Evolutionary conservation across 2,113 vertebrate species (phyloP), one percentile per base, ranked within the genome.

Genomic region (Gulo gulo): DNA sequence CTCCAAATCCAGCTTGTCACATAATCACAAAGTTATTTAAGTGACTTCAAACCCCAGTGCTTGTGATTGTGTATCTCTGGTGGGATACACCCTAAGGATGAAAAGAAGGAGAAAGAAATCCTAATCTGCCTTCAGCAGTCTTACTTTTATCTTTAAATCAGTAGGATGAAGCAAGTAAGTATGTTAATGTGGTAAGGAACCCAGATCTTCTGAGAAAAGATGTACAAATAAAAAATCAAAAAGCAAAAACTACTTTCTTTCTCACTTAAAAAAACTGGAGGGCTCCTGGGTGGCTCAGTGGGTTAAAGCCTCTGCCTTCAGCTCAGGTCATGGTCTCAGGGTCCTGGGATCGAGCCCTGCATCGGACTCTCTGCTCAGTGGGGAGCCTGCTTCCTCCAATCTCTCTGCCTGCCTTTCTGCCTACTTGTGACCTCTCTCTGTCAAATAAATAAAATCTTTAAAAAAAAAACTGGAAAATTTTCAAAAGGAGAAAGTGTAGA

Each of bases 11-110:
- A 90, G 31, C 69, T 92, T 94, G 36, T 83, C 34, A 29, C 45
- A 90, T 61, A 96, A 67, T 7, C 50, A 91, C 52, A 73, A 52
- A 93, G 61, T 91, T 84, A 93, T 88, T 97, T 73, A 57, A 96
- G 57, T 97, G 47, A 69, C 11, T 85, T 94, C 63, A 82, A 85
- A 92, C 86, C 1, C 31, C 31, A 95, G 61, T 31, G 52, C 71
- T 85, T 88, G 95, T 92, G 86, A 78, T 11, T 88, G 79, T 94
- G 78, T n/a, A 79, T 42, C 52, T 14, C 87, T 88, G 45, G 39
- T 80, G 65, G 71, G 29, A 71, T 84, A 88, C 15, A 93, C 7
- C 39, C 45, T 76, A 74, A 84, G 87, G 45, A 80, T 71, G 29
- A 88, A 94, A 95, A 76, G 61, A 78, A 87, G 31, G 85, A 4